phyloP scores from a whole-genome alignment of 2,113 vertebrate species.

The Thermophis baileyi region DNA sequence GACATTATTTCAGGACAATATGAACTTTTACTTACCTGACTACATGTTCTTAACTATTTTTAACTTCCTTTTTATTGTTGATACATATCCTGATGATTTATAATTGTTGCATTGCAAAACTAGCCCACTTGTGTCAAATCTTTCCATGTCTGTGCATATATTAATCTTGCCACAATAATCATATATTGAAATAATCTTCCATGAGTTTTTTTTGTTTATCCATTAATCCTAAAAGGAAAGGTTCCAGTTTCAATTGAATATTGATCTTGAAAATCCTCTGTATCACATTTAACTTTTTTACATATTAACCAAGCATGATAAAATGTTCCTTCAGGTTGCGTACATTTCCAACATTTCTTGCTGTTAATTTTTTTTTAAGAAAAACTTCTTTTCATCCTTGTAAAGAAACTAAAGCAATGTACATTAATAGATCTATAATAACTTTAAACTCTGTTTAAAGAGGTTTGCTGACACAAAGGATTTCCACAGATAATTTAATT shows the following conservation, averaged over 20 bases:
- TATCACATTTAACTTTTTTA: background rate
- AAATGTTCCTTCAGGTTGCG: background rate
- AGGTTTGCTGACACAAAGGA: background rate
- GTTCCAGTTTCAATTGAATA: background rate
- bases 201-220: background rate
- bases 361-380: background rate
- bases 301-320: background rate
- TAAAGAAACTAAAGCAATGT: background rate
- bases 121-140: background rate
- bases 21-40: background rate
- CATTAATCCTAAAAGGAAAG: background rate
- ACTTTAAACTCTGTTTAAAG: background rate
- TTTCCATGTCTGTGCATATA: background rate
- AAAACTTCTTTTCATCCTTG: background rate
- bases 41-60: background rate
- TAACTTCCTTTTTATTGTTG: background rate
- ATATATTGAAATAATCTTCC: background rate
- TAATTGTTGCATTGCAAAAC: background rate
- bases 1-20: background rate
- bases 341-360: background rate
- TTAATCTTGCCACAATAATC: background rate
- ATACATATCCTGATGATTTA: background rate
- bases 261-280: background rate
- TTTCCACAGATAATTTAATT: rapidly evolving
- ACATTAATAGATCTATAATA: rapidly evolving